These are phyloP conservation scores for Etheostoma perlongum DNA, from an alignment of 2,797 vertebrate species.

Conservation along the genomic window DNA sequence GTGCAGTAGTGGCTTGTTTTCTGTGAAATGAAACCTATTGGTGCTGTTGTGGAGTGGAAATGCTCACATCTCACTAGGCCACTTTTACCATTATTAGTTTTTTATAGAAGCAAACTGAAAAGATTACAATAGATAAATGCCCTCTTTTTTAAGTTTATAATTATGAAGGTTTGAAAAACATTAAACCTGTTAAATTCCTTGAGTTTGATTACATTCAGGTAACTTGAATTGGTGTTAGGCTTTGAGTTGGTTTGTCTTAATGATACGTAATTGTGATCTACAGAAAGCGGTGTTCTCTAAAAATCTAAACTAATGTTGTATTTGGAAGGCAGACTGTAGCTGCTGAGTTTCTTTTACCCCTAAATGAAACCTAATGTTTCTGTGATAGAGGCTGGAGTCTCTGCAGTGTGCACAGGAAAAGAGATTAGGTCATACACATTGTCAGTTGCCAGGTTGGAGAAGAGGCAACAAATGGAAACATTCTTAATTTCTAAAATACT, in stretches of 20 bases:
- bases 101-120: neutral
- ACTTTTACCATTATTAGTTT: neutral
- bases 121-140: neutral
- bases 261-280: neutral
- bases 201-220: slow-evolving; percentile 1
- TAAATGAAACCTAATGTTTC: slow-evolving; percentile 63
- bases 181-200: neutral
- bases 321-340: slow-evolving; percentile 10
- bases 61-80: neutral
- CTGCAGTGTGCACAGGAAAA: slow-evolving; percentile 7
- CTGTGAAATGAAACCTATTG: slow-evolving; percentile 77
- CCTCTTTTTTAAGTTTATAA: neutral
- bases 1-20: slow-evolving; percentile 47
- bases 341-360: slow-evolving; percentile 58
- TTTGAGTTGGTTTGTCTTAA: neutral
- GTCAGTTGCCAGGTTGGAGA: neutral
- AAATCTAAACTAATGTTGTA: slow-evolving; percentile 20
- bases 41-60: slow-evolving; percentile 16
- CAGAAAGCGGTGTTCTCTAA: slow-evolving; percentile 10
- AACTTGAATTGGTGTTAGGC: neutral
- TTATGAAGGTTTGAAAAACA: neutral
- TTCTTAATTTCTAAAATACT: neutral
- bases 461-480: neutral
- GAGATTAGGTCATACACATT: slow-evolving; percentile 29
- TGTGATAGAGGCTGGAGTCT: neutral